phyloP scores from a whole-genome alignment of 2,888 invertebrate species.

The Zhuqinia jingwanae region DNA sequence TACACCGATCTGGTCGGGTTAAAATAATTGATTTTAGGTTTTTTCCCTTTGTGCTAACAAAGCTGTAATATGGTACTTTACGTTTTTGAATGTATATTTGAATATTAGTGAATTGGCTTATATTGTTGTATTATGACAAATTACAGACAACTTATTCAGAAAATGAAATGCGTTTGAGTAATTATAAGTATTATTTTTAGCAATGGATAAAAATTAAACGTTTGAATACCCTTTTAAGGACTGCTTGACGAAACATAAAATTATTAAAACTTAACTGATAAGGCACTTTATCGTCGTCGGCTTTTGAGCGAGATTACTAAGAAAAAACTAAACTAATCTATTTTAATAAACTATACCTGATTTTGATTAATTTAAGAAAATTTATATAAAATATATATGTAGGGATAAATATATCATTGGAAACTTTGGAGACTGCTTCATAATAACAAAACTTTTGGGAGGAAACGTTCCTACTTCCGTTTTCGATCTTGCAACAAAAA shows the following conservation, averaged over 20 bases:
- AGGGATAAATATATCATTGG: not conserved
- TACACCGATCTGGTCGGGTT: too few relatives aligned
- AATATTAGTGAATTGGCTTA: not conserved
- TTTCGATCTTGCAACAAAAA: not conserved
- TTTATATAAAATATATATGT: too few relatives aligned
- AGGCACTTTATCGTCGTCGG: not conserved
- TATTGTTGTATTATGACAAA: not conserved
- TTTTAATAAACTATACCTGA: constrained; percentile 26
- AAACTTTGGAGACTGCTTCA: constrained; percentile 18
- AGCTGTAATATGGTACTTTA: too few relatives aligned
- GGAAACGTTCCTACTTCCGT: not conserved
- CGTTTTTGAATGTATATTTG: not conserved
- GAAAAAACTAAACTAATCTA: not conserved
- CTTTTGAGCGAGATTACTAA: constrained; percentile 21
- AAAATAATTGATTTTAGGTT: too few relatives aligned
- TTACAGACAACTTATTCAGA: not conserved
- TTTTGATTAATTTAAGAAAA: not conserved
- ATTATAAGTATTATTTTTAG: not conserved
- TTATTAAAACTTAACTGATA: not conserved
- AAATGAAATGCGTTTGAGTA: not conserved
- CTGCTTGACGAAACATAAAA: too few relatives aligned
- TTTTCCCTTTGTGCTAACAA: too few relatives aligned
- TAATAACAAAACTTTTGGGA: too few relatives aligned
- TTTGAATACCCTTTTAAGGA: too few relatives aligned
- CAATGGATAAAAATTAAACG: too few relatives aligned